Evolutionary conservation across 1,140 invertebrate genomes (phyloP).

Genomic region (Drosophila mauritiana): DNA sequence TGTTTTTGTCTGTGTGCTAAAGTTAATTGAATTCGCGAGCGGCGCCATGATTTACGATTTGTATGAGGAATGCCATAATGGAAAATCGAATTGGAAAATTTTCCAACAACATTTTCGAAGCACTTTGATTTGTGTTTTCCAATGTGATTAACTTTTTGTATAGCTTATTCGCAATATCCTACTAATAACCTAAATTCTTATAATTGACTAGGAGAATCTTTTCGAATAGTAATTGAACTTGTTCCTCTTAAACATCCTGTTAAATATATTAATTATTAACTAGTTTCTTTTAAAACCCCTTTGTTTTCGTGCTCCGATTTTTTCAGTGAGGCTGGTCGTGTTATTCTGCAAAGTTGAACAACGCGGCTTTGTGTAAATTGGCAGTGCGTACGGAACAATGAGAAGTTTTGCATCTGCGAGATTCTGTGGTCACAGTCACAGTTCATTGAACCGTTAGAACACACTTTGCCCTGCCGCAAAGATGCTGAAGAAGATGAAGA

Average conservation of each 20-base stretch:
- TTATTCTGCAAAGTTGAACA: conserved; percentile 24
- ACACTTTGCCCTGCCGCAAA: conserved; percentile 37
- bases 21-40: conserved; percentile 49
- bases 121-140: neutral
- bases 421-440: conserved; percentile 73
- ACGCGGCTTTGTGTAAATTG: conserved; percentile 52
- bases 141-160: neutral
- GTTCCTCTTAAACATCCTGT: no score
- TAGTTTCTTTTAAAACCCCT: no score
- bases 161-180: no score
- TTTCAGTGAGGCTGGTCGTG: conserved; percentile 19
- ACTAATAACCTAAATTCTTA: no score
- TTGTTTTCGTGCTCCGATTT: neutral
- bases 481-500: conserved; percentile 19
- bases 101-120: conserved; percentile 10
- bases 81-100: conserved; percentile 14
- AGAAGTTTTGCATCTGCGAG: conserved; percentile 33
- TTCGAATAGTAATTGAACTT: no score
- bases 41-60: conserved; percentile 48
- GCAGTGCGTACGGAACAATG: conserved; percentile 46
- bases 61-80: conserved; percentile 31
- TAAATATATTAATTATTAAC: no score
- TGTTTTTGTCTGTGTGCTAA: conserved; percentile 42
- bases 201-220: no score
- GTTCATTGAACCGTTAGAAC: conserved; percentile 73